Base-by-base conservation (phyloP, 2,113 vertebrate genomes). In the Prolemur simus region DNA sequence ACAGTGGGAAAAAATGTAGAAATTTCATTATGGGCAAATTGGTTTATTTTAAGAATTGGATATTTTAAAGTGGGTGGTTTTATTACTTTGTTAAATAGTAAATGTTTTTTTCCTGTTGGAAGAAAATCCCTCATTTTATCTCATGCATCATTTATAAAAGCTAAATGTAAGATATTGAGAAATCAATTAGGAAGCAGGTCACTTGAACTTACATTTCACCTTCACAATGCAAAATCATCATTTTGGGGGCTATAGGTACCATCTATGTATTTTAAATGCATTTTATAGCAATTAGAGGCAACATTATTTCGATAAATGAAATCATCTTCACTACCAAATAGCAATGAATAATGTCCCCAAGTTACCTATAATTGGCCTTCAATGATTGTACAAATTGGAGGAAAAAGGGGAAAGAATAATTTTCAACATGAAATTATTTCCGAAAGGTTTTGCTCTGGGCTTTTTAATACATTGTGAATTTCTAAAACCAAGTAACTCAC, bases 401-500 rank as follows among this genome's bases (percentile, higher is more conserved):
- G 9, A 39, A 73, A 49, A 32, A 21, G 21, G 32, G 6, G 9
- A 83, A 56, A 77, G 13, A 90, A 85, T 90, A 87, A 87, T 92
- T 91, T 77, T 11, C 34, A 92, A 37, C 0, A 56, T 12, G 17
- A 94, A 88, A 91, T 86, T 66, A 91, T 69, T 91, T 86, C 39
- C 39, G 49, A 82, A 71, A 95, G 60, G 1, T 92, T 96, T 88
- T 78, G 20, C 8, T 54, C 23, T 60, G 68, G 7, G 15, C 6
- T 71, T 83, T 95, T 85, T 63, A 77, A 77, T 82, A 56, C 13
- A 73, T 3, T 9, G 21, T 47, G 29, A 60, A 58, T 64, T 76
- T 86, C 27, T 60, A 47, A 87, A 80, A 90, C 18, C 90, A 88
- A 94, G 47, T 37, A 80, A 91, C 85, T 64, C 88, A 42, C 52